Conservation (phyloP, 2,888 invertebrate species). For the Meganola albula region DNA sequence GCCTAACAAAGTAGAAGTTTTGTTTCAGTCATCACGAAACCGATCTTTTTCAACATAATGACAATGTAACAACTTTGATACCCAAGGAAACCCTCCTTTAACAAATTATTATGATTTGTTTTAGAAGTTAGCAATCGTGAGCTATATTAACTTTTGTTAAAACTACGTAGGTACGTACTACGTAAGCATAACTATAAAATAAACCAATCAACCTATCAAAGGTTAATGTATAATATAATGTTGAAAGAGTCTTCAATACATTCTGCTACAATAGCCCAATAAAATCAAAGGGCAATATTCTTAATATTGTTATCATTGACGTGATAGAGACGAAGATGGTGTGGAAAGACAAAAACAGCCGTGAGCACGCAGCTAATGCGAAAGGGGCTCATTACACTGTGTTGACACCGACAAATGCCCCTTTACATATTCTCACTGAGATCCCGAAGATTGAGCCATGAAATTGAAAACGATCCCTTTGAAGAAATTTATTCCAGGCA, state of each 20-base stretch:
- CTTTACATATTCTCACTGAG: constrained; percentile 74
- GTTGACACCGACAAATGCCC: constrained; percentile 76
- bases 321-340: constrained; percentile 26
- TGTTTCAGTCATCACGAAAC: too few species aligned
- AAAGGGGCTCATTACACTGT: constrained; percentile 70
- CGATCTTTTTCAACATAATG: too few species aligned
- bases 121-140: too few species aligned
- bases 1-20: constrained; percentile 31
- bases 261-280: constrained; percentile 6
- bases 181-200: too few species aligned
- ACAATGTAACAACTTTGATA: too few species aligned
- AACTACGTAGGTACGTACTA: too few species aligned
- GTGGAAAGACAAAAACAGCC: constrained; percentile 43
- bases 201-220: too few species aligned
- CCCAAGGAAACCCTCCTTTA: too few species aligned
- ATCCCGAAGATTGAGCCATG: constrained; percentile 77
- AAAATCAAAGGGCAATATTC: constrained; percentile 24
- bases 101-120: too few species aligned
- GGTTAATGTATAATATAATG: too few species aligned
- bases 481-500: constrained; percentile 76
- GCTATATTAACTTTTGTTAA: too few species aligned
- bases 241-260: too few species aligned
- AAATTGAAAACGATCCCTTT: constrained; percentile 77
- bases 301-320: constrained; percentile 30
- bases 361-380: constrained; percentile 62